Percentiles rank a stretch among this genome's conserved stretches.
Evolutionary conservation across 2,797 vertebrate genomes (phyloP).

Genomic region (Spinus olivaceus): DNA sequence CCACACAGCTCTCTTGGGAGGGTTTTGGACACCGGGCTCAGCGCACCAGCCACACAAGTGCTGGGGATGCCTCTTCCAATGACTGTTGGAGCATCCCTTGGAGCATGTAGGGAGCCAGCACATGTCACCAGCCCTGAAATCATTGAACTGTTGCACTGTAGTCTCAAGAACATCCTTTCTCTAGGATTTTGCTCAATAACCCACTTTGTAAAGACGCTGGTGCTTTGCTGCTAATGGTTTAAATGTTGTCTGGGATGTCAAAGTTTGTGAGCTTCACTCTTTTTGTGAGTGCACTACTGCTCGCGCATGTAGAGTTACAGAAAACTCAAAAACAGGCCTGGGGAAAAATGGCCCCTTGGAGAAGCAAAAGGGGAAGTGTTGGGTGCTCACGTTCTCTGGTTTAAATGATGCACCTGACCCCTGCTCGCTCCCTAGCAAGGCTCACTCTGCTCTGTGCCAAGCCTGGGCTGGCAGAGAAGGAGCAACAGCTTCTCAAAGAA

Average conservation of each 20-base stretch:
- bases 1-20: neutral
- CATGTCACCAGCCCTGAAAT: neutral
- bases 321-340: neutral
- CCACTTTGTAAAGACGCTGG: neutral
- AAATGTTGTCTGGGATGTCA: neutral
- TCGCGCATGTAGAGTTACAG: neutral
- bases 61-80: rapidly evolving
- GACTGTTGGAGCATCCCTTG: neutral
- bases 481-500: neutral
- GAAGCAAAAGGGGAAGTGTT: neutral
- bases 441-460: neutral
- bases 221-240: neutral
- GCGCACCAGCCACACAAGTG: rapidly evolving
- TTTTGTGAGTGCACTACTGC: neutral
- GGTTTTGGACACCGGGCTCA: rapidly evolving
- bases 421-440: neutral
- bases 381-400: neutral
- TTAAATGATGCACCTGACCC: neutral
- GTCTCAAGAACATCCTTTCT: neutral
- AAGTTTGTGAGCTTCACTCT: neutral
- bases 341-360: neutral
- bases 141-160: neutral
- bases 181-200: neutral
- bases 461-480: neutral
- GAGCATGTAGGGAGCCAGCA: rapidly evolving